These are phyloP conservation scores for Drosophila fulvimacula DNA, from an alignment of 2,888 invertebrate genomes.

Conservation along the genomic window DNA sequence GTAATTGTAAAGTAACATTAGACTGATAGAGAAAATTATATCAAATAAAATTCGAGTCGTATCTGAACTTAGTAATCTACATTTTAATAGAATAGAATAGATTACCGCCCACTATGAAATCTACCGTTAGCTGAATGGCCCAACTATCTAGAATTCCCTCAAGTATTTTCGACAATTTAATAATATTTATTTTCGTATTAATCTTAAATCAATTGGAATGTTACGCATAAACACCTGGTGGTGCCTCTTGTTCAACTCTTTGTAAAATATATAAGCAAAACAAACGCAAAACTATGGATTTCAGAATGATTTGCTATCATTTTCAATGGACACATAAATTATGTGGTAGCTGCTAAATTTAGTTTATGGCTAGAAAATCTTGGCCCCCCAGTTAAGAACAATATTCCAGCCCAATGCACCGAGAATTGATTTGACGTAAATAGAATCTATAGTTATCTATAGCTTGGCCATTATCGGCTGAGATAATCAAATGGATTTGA, in stretches of 20 bases:
- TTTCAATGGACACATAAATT: not conserved
- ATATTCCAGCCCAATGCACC: not conserved
- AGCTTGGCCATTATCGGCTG: slow-evolving; percentile 29
- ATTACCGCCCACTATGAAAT: not conserved
- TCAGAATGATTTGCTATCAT: not conserved
- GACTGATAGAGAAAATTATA: too few relatives aligned
- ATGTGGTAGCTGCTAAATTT: not conserved
- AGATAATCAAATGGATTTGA: slow-evolving; percentile 34
- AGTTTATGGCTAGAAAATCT: not conserved
- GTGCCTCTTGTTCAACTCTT: not conserved
- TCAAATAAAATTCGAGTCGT: not conserved
- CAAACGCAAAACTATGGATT: not conserved
- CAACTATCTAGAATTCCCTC: not conserved
- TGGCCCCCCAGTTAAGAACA: slow-evolving; percentile 12
- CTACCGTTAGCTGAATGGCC: not conserved
- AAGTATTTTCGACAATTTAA: not conserved
- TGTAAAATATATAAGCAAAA: not conserved
- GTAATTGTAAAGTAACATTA: too few relatives aligned
- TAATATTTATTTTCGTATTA: not conserved
- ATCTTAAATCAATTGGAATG: not conserved
- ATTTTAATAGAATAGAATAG: not conserved
- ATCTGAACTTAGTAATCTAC: not conserved
- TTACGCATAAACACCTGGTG: not conserved
- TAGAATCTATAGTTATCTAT: not conserved
- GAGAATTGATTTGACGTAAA: slow-evolving; percentile 23